Percentiles rank a stretch among this genome's conserved stretches.
phyloP scores from a whole-genome alignment of 2,113 vertebrate genomes.

The Empidonax alnorum region DNA sequence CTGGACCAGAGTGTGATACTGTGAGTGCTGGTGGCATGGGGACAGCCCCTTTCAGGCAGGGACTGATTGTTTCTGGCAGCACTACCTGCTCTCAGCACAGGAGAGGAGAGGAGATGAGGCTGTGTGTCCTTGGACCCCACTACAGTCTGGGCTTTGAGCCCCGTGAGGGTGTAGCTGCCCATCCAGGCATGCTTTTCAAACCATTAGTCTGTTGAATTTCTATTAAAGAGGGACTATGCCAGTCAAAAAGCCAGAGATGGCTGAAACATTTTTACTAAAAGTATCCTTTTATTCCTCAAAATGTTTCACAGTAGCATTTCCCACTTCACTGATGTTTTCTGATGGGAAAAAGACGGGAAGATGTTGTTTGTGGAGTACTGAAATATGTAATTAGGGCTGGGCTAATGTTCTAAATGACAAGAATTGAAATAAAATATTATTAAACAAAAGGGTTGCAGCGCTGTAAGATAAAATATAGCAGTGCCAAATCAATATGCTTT shows the following conservation, averaged over 20 bases:
- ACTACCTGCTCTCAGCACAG: fast-evolving
- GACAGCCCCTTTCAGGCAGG: neutral
- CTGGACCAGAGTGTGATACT: neutral
- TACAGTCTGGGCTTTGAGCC: fast-evolving
- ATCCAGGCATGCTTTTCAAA: neutral
- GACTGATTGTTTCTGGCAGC: neutral
- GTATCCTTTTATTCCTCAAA: neutral
- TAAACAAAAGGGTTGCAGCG: neutral
- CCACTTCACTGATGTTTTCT: neutral
- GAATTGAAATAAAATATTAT: slow-evolving; percentile 11
- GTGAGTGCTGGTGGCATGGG: neutral
- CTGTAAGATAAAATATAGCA: slow-evolving; percentile 6
- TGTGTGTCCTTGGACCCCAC: fast-evolving
- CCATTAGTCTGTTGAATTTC: neutral
- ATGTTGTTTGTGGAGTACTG: neutral
- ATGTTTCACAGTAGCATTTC: neutral
- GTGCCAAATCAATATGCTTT: neutral
- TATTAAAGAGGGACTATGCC: neutral
- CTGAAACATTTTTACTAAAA: neutral
- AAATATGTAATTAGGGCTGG: neutral
- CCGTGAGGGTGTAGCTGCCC: neutral
- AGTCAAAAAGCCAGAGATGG: neutral
- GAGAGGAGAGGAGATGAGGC: neutral
- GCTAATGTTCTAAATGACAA: slow-evolving; percentile 23
- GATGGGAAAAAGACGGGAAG: neutral